These are phyloP conservation scores for Stegodyphus mimosarum DNA, from an alignment of 1,140 invertebrate genomes.

Conservation along the genomic window DNA sequence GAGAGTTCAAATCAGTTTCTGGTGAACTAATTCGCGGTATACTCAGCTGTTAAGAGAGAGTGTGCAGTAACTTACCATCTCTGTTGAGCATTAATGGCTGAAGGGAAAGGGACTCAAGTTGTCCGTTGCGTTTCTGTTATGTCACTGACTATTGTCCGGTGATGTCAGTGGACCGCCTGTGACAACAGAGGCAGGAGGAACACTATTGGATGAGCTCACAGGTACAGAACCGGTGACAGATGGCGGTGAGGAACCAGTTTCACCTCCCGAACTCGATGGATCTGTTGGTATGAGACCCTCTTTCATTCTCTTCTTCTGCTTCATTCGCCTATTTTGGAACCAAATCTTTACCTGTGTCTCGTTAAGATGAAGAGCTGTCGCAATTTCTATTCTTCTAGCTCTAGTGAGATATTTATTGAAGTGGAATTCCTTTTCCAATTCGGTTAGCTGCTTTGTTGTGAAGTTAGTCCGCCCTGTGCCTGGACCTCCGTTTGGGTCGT, in stretches of 20 bases:
- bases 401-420: constrained; percentile 99
- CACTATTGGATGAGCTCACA: constrained; percentile 47
- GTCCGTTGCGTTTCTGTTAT: background rate
- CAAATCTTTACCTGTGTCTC: constrained; percentile 84
- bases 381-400: constrained; percentile 96
- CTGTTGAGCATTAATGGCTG: background rate
- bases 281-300: constrained; percentile 48
- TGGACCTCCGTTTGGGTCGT: constrained; percentile 34
- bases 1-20: too few relatives aligned
- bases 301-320: constrained; percentile 63
- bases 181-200: constrained; percentile 34
- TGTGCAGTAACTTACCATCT: background rate
- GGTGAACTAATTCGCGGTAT: too few relatives aligned
- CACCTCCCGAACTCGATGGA: constrained; percentile 26
- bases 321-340: constrained; percentile 70
- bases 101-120: background rate
- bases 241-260: constrained; percentile 46
- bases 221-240: constrained; percentile 23
- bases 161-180: constrained; percentile 25
- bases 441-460: constrained; percentile 98
- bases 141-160: constrained; percentile 39
- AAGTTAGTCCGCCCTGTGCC: constrained; percentile 91
- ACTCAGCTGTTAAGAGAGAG: too few relatives aligned
- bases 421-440: constrained; percentile 99
- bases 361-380: constrained; percentile 93